A percentile compares a stretch with the other conserved stretches of the same genome.
These are phyloP conservation scores for Mimachlamys varia DNA, from an alignment of 2,888 invertebrate genomes.

Conservation along the genomic window DNA sequence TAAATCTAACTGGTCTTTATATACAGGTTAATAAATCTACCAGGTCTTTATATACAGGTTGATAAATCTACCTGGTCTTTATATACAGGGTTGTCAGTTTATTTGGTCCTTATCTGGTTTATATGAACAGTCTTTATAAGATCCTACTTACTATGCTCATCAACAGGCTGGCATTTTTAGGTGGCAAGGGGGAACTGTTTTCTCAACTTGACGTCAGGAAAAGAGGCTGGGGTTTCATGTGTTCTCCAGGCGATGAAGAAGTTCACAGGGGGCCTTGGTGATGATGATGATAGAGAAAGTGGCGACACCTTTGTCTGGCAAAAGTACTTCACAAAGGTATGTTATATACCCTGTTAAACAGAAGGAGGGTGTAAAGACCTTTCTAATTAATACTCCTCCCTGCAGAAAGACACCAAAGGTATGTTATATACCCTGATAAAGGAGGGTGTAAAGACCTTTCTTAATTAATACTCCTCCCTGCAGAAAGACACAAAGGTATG, in stretches of 20 bases:
- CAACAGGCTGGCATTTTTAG: constrained; percentile 56
- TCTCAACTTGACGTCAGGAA: constrained; percentile 71
- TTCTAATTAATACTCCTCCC: too few relatives aligned
- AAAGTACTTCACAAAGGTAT: constrained; percentile 80
- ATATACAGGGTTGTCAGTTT: background rate
- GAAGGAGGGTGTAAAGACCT: too few relatives aligned
- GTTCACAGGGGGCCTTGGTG: constrained; percentile 82
- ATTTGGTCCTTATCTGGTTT: background rate
- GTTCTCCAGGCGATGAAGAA: constrained; percentile 81
- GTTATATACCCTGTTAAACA: too few relatives aligned
- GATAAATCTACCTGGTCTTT: too few relatives aligned
- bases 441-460: too few relatives aligned
- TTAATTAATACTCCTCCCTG: too few relatives aligned
- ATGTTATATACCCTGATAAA: too few relatives aligned
- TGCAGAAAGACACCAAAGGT: too few relatives aligned
- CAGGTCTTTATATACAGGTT: too few relatives aligned
- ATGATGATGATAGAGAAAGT: constrained; percentile 81
- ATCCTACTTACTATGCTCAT: background rate
- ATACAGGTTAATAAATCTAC: too few relatives aligned
- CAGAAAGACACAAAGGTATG: too few relatives aligned
- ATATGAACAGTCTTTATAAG: background rate
- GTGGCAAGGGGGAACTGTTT: constrained; percentile 82
- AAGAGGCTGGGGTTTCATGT: constrained; percentile 64
- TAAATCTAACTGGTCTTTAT: too few relatives aligned
- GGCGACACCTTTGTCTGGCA: constrained; percentile 80